phyloP scores from a whole-genome alignment of 2,888 invertebrate species.

The Tetranychus piercei region DNA sequence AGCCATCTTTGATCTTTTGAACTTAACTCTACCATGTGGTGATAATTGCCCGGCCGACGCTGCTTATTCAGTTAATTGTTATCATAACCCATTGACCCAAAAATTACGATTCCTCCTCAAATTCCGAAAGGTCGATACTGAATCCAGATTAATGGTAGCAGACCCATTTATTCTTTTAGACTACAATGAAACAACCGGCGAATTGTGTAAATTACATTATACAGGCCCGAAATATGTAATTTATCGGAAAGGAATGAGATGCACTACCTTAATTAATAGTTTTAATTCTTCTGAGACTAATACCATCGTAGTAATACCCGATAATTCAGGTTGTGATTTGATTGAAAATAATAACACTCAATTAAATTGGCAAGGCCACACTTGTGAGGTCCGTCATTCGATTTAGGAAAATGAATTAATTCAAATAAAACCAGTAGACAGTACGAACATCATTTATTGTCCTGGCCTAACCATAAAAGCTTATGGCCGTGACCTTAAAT shows the following conservation, averaged over 20 bases:
- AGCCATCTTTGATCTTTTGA: background rate
- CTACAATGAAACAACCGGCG: background rate
- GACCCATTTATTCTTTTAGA: background rate
- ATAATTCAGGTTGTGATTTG: background rate
- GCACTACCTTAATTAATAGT: background rate
- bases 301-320: background rate
- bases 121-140: background rate
- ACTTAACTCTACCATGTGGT: background rate
- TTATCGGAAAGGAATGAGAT: background rate
- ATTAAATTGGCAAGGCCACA: background rate
- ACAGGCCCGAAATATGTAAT: background rate
- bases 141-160: background rate
- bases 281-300: background rate
- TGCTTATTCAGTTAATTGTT: background rate
- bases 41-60: background rate
- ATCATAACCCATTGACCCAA: background rate
- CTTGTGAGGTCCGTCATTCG: background rate
- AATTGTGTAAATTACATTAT: background rate
- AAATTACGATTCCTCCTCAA: background rate
- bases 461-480: background rate
- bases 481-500: background rate
- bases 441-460: background rate
- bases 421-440: background rate
- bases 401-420: background rate
- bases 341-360: background rate